Base-by-base conservation (phyloP, 2,888 invertebrate genomes). In the Pseudococcus viburni region DNA sequence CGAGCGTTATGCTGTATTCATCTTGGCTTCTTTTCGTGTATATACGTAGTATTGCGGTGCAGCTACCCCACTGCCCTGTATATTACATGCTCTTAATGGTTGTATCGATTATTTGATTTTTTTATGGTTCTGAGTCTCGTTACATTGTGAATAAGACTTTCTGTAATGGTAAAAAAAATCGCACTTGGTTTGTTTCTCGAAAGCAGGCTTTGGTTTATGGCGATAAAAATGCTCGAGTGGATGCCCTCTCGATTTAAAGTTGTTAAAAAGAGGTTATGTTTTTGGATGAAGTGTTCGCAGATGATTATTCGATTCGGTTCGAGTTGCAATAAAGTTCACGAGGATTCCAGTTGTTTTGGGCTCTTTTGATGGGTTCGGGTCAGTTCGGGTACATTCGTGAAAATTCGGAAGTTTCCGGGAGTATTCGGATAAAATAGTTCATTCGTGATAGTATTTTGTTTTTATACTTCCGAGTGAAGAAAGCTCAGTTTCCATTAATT, bases 71-170 rank as follows among this genome's bases (percentile, higher is more conserved):
- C 17, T 15, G 22, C 17, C 73, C 1, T 22, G 26, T 22, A 6
- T 22, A 9, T 5, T 17, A 77, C 33, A 39, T 64, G 19, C 22
- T 42, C 77, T 77, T 77, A 77, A 77, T 42, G 77, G 39, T 6
- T n/a, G 77, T 77, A 77, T 77, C 39, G 77, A 77, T 77, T 77
- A 77, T 77, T 77, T 77, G 33, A 77, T 77, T 77, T 77, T 77
- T 64, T 64, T 64, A 64, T 12, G 22, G 64, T 22, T 8, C 4
- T 1, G 0, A 22, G 64, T 22, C 64, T 64, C 22, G 64, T 64
- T 64, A 64, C 22, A 64, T 12, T 64, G 64, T 64, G 64, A 22
- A 64, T 64, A 64, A 22, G 64, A 64, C 1, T 2, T 3, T 22
- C 9, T 15, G n/a, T 4, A 55, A 55, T 55, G 8, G 55, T n/a